Base-by-base conservation (phyloP, 1,140 invertebrate species). In the Nilaparvata lugens region DNA sequence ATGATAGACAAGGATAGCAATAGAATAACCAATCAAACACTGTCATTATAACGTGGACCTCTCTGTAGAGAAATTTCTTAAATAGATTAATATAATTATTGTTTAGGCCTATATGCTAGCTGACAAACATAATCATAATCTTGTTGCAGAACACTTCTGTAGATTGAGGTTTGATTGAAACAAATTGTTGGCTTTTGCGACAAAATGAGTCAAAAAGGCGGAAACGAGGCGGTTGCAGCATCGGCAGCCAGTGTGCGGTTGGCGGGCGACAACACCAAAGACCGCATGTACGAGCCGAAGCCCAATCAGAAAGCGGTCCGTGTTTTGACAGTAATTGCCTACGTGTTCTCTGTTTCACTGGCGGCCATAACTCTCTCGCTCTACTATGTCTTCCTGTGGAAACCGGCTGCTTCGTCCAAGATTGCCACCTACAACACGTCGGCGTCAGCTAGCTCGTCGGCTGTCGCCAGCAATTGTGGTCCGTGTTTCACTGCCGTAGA, bases 321-420 rank as follows among this genome's bases (percentile, higher is more conserved):
- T n/a, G 88, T 97, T 55, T 79, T 97, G 60, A 97, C 94, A 1
- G 95, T 98, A 31, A 82, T 97, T 62, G 93, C 93, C 7, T 98
- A 98, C 75, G 86, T 97, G 54, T 86, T 97, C 69, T 93, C 91
- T 65, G 95, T 98, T 60, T 97, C 94, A 13, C 77, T 95, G 62
- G 94, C 93, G 0, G 95, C 94, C 4, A 94, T 97, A 64, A 89
- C 97, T 72, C 80, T 98, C 23, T 95, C 93, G 0, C 79, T 96
- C 11, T 98, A 97, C 77, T 98, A 98, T 76, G 87, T 94, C 62
- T 93, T 97, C 73, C 83, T 97, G 62, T 97, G 95, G 95, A 86
- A 95, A 73, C 91, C 92, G 3, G 31, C 31, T 35, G 31, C 31
- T 9, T 35, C 31, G 7, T 35, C 0, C 82, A 81, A 52, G 70